Conservation (phyloP, 2,113 vertebrate species). For the Microtus pennsylvanicus region DNA sequence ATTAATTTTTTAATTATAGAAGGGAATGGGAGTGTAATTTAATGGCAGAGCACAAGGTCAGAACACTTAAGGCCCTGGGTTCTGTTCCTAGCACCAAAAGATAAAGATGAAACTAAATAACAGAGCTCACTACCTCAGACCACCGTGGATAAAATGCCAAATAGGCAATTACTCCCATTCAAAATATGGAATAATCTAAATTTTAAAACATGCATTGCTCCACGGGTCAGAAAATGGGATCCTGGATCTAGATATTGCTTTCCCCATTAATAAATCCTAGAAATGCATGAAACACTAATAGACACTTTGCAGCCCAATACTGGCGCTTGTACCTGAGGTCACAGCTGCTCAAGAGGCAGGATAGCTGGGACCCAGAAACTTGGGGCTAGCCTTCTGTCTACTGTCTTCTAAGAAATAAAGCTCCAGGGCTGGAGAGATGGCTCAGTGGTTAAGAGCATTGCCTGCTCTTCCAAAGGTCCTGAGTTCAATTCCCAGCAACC, state of each 20-base stretch:
- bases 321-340: background rate
- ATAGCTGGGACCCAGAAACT: background rate
- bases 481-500: no score
- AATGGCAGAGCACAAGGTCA: background rate
- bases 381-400: background rate
- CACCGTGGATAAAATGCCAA: background rate
- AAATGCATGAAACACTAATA: background rate
- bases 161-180: background rate
- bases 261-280: constrained; percentile 32
- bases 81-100: background rate
- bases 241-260: background rate
- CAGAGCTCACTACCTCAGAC: background rate
- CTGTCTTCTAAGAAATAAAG: no score
- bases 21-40: background rate
- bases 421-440: no score
- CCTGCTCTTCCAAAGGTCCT: no score
- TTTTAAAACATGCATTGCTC: constrained; percentile 24
- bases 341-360: background rate
- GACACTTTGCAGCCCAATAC: background rate
- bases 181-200: constrained; percentile 28
- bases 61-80: background rate
- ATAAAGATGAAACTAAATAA: background rate
- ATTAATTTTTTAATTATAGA: background rate
- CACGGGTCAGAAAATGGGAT: background rate
- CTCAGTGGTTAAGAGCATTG: no score